Base-by-base conservation (phyloP, 1,140 invertebrate genomes). In the Drosophila kurseongensis region DNA sequence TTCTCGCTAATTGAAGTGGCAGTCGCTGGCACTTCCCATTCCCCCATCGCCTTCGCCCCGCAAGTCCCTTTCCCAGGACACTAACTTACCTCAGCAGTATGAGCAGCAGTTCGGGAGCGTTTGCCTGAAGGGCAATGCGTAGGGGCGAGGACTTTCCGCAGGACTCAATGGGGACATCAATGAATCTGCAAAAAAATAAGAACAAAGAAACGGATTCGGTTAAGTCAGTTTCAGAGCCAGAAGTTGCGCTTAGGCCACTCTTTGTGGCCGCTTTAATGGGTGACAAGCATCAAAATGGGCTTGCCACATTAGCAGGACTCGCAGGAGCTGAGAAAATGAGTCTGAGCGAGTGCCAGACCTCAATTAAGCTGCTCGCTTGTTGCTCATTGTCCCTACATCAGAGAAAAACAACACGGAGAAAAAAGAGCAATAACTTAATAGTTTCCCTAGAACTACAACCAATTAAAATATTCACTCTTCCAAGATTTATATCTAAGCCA, bases 121-220 rank as follows among this genome's bases (percentile, higher is more conserved):
- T 95, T 69, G 96, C 94, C 88, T 97, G 95, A 73, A 96, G 93
- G 0, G 95, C 95, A 1, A 97, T 94, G 76, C 94, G 94, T 2
- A 96, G 91, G 0, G 96, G 95, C 1, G 95, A 94, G 4, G 95
- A 93, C 61, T 94, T 94, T 0, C 95, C 95, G 78, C 96, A 97
- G 29, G 95, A 96, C 85, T 96, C 95, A 91, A 97, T 95, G 12
- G 96, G 95, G 4, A 97, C 94, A 90, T 97, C 96, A 71, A 96
- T 95, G 80, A 97, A 96, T 55, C 95, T 94, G 78, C 86, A 93
- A 47, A 76, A 59, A 54, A 41, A 54, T 13, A 45, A 44, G 5
- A 56, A 56, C 41, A 63, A 63, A 44, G 38, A 57, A 9, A 14
- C 56, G 61, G 56, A 65, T 61, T 32, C 16, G 56, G 5, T 14